phyloP scores from a whole-genome alignment of 1,140 invertebrate genomes.

The Drosophila tristis region DNA sequence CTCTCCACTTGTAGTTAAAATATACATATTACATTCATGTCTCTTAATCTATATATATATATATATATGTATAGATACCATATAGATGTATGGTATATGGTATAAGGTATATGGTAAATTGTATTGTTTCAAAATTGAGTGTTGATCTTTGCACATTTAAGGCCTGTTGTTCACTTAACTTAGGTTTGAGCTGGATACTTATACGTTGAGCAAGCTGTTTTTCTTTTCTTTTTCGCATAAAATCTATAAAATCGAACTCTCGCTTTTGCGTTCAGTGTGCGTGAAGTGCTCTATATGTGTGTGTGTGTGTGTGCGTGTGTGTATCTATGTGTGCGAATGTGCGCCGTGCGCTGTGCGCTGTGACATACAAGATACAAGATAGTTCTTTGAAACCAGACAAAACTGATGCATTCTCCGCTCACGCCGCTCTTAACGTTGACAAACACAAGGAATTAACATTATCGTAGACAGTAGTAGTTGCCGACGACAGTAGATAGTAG shows the following conservation, averaged over 20 bases:
- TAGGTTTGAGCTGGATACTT: slow-evolving; percentile 32
- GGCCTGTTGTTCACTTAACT: slow-evolving; percentile 70
- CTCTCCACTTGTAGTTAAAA: slow-evolving; percentile 58
- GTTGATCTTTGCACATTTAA: slow-evolving; percentile 81
- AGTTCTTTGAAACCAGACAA: slow-evolving; percentile 70
- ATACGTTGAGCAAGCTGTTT: slow-evolving; percentile 22
- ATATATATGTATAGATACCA: slow-evolving; percentile 18
- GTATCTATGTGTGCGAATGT: slow-evolving; percentile 12
- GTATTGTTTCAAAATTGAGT: slow-evolving; percentile 66
- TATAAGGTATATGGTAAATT: slow-evolving; percentile 37
- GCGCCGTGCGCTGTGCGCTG: slow-evolving; percentile 36
- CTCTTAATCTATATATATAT: slow-evolving; percentile 20
- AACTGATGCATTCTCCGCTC: slow-evolving; percentile 59
- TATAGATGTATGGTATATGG: slow-evolving; percentile 10
- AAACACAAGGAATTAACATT: slow-evolving; percentile 25
- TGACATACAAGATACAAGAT: slow-evolving; percentile 45
- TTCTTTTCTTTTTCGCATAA: slow-evolving; percentile 37
- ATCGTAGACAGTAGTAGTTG: slow-evolving; percentile 4
- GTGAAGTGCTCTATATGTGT: slow-evolving; percentile 13
- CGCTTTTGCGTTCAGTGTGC: slow-evolving; percentile 33
- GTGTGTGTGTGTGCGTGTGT: slow-evolving; percentile 18
- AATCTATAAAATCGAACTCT: slow-evolving; percentile 36
- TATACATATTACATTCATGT: slow-evolving; percentile 45
- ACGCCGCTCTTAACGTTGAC: slow-evolving; percentile 19
- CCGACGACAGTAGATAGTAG: background rate